Evolutionary conservation across 1,140 invertebrate species (phyloP).

Genomic region (Parapsyche elsis): DNA sequence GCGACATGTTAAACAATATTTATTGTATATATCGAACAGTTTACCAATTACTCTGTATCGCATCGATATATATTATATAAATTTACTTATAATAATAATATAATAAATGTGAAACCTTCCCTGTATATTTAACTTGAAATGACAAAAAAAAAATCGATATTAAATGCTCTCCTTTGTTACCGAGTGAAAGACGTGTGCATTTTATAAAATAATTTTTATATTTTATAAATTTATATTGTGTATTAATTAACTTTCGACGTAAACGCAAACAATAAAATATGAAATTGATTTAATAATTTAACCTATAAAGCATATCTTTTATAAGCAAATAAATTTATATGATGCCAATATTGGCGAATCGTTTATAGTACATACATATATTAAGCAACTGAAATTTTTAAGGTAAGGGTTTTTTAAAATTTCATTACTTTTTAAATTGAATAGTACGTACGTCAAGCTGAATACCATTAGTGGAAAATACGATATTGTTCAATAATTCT

Average conservation of each 20-base stretch:
- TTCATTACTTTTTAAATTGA: no score
- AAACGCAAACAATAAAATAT: not conserved
- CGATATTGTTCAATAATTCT: no score
- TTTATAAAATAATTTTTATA: slow-evolving; percentile 17
- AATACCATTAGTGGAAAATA: no score
- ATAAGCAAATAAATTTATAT: slow-evolving; percentile 32
- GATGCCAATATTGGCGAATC: slow-evolving; percentile 3
- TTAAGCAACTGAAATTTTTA: no score
- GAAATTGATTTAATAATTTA: not conserved
- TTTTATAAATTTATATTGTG: slow-evolving; percentile 9
- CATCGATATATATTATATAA: no score
- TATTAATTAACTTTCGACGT: not conserved
- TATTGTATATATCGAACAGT: not conserved
- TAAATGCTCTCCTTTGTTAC: not conserved
- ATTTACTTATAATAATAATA: no score
- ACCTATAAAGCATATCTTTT: slow-evolving; percentile 32
- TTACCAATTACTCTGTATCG: no score
- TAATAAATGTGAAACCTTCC: no score
- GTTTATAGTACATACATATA: not conserved
- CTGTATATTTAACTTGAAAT: no score
- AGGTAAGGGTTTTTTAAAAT: no score
- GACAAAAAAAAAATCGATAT: no score
- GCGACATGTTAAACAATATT: not conserved
- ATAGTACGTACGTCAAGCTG: no score
- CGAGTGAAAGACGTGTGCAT: not conserved